Conservation (phyloP, 2,888 invertebrate species). For the Thecocarcelia acutangulata region DNA sequence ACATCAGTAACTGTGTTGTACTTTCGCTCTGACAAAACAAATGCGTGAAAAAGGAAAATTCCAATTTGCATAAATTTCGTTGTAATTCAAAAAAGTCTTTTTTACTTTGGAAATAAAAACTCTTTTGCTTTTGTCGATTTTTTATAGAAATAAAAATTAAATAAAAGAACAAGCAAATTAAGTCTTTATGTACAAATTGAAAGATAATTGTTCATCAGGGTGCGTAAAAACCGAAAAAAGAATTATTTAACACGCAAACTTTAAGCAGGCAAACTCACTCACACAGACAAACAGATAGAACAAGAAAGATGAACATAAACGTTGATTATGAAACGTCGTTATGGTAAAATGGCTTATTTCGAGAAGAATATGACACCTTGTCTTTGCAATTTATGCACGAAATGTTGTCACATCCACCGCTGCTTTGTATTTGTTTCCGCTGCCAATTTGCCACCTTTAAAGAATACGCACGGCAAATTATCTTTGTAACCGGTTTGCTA, state of each 20-base stretch:
- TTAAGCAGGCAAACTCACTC: not conserved
- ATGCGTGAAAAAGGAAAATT: not conserved
- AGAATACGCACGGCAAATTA: not conserved
- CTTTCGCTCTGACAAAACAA: not conserved
- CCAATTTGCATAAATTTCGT: conserved; percentile 61
- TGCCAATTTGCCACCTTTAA: not conserved
- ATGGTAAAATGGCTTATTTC: conserved; percentile 6
- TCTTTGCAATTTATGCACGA: conserved; percentile 27
- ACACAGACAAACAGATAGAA: not conserved
- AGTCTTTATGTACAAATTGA: conserved; percentile 63
- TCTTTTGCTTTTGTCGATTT: not conserved
- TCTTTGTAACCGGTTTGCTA: not conserved
- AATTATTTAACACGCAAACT: not conserved
- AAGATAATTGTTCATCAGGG: conserved; percentile 62
- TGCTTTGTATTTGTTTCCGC: conserved; percentile 4
- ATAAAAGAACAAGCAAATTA: conserved; percentile 27
- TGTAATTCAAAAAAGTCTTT: conserved; percentile 33
- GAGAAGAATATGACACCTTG: conserved; percentile 23
- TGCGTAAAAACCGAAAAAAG: conserved; percentile 36
- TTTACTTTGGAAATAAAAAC: conserved; percentile 4
- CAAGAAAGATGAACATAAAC: not conserved
- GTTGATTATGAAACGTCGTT: conserved; percentile 9
- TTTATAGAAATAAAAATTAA: conserved; percentile 10
- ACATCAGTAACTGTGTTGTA: not conserved
- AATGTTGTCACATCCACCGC: conserved; percentile 13